Base-by-base conservation (phyloP, 2,113 vertebrate genomes). In the Ellobius talpinus region DNA sequence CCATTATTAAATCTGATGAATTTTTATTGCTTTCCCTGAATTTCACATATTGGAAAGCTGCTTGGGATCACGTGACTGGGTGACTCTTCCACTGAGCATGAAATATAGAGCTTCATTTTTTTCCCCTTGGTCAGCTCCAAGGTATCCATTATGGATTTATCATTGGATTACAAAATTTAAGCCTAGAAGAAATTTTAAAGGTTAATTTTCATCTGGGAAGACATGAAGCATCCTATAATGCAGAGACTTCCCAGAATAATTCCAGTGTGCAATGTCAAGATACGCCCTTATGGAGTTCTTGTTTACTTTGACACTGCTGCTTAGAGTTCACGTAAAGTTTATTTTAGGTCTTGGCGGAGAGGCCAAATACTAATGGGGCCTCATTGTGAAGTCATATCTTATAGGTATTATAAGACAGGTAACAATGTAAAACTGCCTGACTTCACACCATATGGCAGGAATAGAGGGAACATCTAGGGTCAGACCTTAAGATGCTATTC, bases 321-420 rank as follows among this genome's bases (percentile, higher is more conserved):
- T 66, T 89, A 86, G 33, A 79, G 86, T 90, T 88, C 88, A 87
- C 4, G 55, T 93, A 73, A 65, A 2, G 39, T 50, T 36, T 21
- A 52, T 42, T 87, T 93, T 31, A 45, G 50, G 76, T 87, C 66
- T 95, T 90, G 88, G 58, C 87, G 81, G 33, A 81, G 14, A 96
- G 65, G 79, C 61, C 85, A 94, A 88, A 85, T 50, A 81, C 50
- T 24, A 93, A n/a, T 66, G 52, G 39, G n/a, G 52, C 65, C 76
- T 96, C 85, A 55, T 97, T 97, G 94, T 92, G 79, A 93, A 85
- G 45, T 95, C 94, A 76, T 94, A 68, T 33, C 42, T 94, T 95
- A 55, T 87, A 79, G 89, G 79, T 77, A 86, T 45, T 88, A 78
- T 39, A 91, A 96, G 85, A 58, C 50, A 95, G 52, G 52, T 85